phyloP scores from a whole-genome alignment of 1,140 invertebrate species.

The Temnothorax curvispinosus region DNA sequence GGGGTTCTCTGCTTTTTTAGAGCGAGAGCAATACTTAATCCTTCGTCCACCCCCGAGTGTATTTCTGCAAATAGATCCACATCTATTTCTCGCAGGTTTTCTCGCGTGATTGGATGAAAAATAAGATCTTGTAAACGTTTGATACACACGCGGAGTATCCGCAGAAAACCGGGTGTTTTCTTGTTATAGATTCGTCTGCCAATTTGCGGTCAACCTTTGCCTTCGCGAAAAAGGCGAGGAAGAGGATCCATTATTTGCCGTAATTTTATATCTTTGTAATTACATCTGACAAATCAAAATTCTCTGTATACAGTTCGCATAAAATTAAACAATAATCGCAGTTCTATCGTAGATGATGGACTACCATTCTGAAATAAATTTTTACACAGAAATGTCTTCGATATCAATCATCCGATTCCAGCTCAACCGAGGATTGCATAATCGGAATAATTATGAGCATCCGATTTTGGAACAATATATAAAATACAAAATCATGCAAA shows the following conservation, averaged over 20 bases:
- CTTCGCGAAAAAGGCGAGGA: neutral
- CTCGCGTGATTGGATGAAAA: slow-evolving; percentile 33
- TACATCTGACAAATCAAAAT: neutral
- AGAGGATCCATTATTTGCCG: neutral
- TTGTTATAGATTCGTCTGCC: neutral
- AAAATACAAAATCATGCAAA: neutral
- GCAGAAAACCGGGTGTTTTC: slow-evolving; percentile 6
- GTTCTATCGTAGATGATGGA: no score
- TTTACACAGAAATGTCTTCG: neutral
- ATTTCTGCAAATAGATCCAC: slow-evolving; percentile 28
- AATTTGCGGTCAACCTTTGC: neutral
- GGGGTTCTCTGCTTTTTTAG: slow-evolving; percentile 38
- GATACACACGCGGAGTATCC: neutral
- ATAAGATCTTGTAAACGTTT: slow-evolving; percentile 4
- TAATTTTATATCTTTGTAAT: neutral
- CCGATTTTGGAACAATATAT: neutral
- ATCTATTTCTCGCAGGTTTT: slow-evolving; percentile 45
- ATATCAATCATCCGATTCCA: neutral
- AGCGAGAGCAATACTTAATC: slow-evolving; percentile 28
- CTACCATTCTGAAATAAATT: neutral
- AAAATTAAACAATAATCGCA: neutral
- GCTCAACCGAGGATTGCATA: neutral
- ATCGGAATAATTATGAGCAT: neutral
- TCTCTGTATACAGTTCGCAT: neutral
- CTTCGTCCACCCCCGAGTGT: neutral